A percentile compares a stretch with the other conserved stretches of the same genome.
Conservation (phyloP, 2,113 vertebrate species). For the Rutilus rutilus region DNA sequence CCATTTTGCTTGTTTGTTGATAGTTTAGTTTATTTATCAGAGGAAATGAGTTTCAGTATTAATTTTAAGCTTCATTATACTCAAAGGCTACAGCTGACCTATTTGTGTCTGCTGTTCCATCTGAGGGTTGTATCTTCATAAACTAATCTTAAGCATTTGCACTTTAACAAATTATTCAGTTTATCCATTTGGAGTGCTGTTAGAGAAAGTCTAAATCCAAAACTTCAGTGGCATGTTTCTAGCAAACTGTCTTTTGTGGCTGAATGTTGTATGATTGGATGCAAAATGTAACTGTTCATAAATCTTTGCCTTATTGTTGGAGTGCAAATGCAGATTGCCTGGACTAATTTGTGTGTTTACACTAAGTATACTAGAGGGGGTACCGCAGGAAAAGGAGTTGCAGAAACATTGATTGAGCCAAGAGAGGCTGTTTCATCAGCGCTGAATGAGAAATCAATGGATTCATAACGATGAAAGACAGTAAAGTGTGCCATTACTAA, state of each 20-base stretch:
- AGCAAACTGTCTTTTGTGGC: background rate
- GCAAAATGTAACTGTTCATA: background rate
- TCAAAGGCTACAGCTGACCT: background rate
- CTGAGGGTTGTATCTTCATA: background rate
- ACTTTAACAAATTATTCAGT: conserved; percentile 3
- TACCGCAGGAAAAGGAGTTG: background rate
- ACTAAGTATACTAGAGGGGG: background rate
- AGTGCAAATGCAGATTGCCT: conserved; percentile 3
- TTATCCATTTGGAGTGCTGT: background rate
- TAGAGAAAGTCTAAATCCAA: background rate
- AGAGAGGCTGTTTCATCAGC: background rate
- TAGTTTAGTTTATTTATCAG: background rate
- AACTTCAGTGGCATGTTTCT: background rate
- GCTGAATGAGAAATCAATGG: conserved; percentile 11
- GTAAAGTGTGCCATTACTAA: conserved; percentile 1
- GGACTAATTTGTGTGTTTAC: conserved; percentile 29
- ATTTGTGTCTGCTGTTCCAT: conserved; percentile 18
- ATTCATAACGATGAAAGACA: conserved; percentile 2
- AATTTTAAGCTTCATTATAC: conserved; percentile 14
- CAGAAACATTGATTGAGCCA: conserved; percentile 23
- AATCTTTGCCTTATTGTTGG: conserved; percentile 16
- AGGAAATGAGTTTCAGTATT: background rate
- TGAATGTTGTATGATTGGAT: conserved; percentile 33
- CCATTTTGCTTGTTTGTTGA: background rate
- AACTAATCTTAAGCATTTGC: background rate